Evolutionary conservation across 1,140 invertebrate species (phyloP).

Genomic region (Plutomurus gul): DNA sequence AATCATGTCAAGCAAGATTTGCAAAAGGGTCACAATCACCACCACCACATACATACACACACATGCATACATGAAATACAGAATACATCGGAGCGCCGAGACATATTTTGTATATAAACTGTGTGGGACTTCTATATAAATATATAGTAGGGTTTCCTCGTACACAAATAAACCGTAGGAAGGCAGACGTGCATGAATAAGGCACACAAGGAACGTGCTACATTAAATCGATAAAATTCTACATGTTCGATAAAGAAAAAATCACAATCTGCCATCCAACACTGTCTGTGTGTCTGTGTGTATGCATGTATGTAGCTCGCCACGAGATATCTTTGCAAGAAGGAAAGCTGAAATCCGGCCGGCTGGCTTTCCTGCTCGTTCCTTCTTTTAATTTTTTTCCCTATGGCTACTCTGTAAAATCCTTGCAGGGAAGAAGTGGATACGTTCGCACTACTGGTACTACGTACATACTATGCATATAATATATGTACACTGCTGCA

Average conservation of each 20-base stretch:
- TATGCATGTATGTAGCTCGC: neutral
- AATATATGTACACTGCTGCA: too few relatives aligned
- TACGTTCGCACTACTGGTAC: too few relatives aligned
- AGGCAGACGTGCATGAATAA: slow-evolving; percentile 15
- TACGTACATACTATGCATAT: too few relatives aligned
- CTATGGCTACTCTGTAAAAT: too few relatives aligned
- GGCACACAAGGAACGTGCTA: neutral
- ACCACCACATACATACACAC: neutral
- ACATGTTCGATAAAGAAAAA: slow-evolving; percentile 21
- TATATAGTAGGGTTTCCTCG: neutral
- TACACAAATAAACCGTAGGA: neutral
- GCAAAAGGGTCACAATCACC: neutral
- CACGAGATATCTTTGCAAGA: too few relatives aligned
- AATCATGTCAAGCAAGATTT: slow-evolving; percentile 1
- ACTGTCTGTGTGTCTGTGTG: neutral
- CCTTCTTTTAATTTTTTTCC: too few relatives aligned
- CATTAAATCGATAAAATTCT: slow-evolving; percentile 28
- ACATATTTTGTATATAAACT: too few relatives aligned
- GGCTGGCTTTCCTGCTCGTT: too few relatives aligned
- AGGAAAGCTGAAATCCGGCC: too few relatives aligned
- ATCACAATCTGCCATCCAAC: neutral
- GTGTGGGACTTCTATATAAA: neutral
- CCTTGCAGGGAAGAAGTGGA: too few relatives aligned
- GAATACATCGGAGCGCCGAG: too few relatives aligned
- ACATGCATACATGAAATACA: too few relatives aligned